Evolutionary conservation across 2,113 vertebrate species (phyloP), one percentile per base, ranked within the genome.

Genomic region (Ammodytes dubius): DNA sequence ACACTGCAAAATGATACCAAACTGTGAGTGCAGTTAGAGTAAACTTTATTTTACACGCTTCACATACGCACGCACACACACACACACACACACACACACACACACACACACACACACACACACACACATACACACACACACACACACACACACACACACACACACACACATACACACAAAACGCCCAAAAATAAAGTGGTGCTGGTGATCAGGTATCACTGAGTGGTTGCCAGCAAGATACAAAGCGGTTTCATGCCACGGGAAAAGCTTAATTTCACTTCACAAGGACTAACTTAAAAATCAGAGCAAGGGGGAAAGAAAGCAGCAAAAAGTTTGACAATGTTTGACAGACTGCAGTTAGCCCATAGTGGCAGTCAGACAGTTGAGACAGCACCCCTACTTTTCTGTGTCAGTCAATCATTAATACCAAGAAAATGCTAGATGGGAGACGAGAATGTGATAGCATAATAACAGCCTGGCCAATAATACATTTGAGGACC

Each of bases 11-110:
- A 87, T 53, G 45, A 70, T 43, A 45, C 11, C 46, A 50, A 56
- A 49, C 54, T 73, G 58, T 52, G 70, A 79, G 80, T 42, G 57
- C 63, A 72, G 70, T 58, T 74, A 63, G 57, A 76, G 43, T 27
- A 39, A 76, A 74, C 54, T 67, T 70, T 37, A 63, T 71, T 70
- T 57, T 72, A 27, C 19, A 50, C 35, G 1, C 27, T 27, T 27
- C 27, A 27, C 27, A 27, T 2, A 27, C 27, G 2, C 27, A 27
- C 27, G 27, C n/a, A 42, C 49, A 35, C 46, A 15, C 9, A n/a
- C 39, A n/a, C 54, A 12, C 27, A 50, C 49, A 54, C 13, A 12
- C 15, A 17, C 15, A 65, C 53, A 58, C 59, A 56, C 5, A 52
- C 10, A 19, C 46, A 61, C 13, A 53, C 19, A 35, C 3, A 13